Base-by-base conservation (phyloP, 1,140 invertebrate species). In the Drosophila arawakana region DNA sequence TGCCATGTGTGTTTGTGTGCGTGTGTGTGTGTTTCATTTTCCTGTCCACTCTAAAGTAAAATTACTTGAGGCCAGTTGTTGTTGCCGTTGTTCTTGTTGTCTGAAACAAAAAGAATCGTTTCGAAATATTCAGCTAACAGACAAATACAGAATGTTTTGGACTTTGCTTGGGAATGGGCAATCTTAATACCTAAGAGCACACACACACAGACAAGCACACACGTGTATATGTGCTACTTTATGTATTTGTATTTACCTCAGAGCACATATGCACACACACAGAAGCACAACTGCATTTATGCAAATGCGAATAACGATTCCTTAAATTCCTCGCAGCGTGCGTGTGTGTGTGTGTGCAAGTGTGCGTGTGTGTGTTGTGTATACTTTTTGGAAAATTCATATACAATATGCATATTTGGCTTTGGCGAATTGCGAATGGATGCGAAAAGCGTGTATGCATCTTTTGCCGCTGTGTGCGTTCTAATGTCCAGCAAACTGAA, bases 371-470 rank as follows among this genome's bases (percentile, higher is more conserved):
- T 60, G 65, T 44, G 47, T 59, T 81, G 61, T 57, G 50, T 67
- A 58, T 63, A 68, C 58, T 18, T 65, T 61, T 69, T 73, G 30
- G 67, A 54, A 81, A 81, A 81, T 77, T 86, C 77, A 85, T 86
- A 85, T 86, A 86, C 82, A 86, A 86, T 69, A 85, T 86, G 81
- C 74, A 78, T 86, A 86, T 82, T 79, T 50, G 47, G 47, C 63
- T 68, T 71, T 68, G 54, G 49, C 61, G 47, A 63, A 50, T 30
- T 63, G 71, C 66, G 67, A 65, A 69, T 69, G 63, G 71, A 58
- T 78, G 57, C 44, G 49, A 60, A 47, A 37, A 54, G 50, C 39
- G 46, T 63, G 60, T 50, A 43, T 65, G 43, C 54, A 8, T 41
- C 34, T 41, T 59, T 59, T 58, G 54, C 44, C 34, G 43, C 44